These are phyloP conservation scores for Hydrophis major DNA, from an alignment of 2,797 vertebrate genomes.

Conservation along the genomic window DNA sequence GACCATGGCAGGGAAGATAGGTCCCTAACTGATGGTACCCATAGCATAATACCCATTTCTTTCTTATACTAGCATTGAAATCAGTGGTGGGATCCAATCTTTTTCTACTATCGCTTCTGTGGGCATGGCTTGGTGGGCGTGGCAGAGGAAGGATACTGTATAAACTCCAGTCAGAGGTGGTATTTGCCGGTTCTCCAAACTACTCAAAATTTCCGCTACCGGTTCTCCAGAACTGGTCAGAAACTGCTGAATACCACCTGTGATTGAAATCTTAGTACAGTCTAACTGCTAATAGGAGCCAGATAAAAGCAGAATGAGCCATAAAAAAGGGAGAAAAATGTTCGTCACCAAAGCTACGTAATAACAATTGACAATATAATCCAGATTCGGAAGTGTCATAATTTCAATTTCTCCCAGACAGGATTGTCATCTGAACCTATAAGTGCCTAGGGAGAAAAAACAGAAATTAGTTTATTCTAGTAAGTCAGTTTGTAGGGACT, in stretches of 20 bases:
- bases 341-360: not conserved
- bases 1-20: not conserved
- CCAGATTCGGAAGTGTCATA: not conserved
- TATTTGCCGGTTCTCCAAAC: too few species aligned
- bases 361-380: not conserved
- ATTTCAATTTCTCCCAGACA: not conserved
- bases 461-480: not conserved
- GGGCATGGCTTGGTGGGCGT: too few species aligned
- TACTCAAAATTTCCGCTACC: too few species aligned
- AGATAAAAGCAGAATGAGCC: not conserved
- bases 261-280: not conserved
- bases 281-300: not conserved
- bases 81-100: too few species aligned
- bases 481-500: not conserved
- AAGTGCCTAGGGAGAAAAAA: not conserved
- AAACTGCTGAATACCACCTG: too few species aligned
- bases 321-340: not conserved
- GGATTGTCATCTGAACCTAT: not conserved
- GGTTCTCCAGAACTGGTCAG: too few species aligned
- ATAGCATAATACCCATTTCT: not conserved
- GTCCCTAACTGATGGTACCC: not conserved
- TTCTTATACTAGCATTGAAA: not conserved
- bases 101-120: too few species aligned
- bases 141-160: too few species aligned
- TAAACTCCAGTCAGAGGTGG: too few species aligned